These are phyloP conservation scores for Pachyuromys duprasi DNA, from an alignment of 2,797 vertebrate species.

Conservation along the genomic window DNA sequence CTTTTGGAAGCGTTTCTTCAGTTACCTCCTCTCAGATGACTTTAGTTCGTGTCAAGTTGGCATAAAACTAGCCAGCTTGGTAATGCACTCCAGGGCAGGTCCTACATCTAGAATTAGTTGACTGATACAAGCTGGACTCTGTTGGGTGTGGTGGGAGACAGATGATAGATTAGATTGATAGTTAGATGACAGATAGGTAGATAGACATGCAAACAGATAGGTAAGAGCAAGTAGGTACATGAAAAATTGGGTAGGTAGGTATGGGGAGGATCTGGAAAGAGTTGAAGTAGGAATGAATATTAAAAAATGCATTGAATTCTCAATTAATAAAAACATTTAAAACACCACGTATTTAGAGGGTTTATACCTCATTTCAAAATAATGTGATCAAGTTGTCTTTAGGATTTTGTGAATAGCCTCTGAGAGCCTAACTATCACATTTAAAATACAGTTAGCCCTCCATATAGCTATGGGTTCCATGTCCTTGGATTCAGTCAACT, in stretches of 20 bases:
- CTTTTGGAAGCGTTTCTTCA: not conserved
- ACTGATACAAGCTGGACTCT: not conserved
- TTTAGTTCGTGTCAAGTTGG: not conserved
- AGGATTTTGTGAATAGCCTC: not conserved
- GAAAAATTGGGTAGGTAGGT: not conserved
- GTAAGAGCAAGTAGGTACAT: not conserved
- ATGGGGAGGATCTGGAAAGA: not conserved
- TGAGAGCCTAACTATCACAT: not conserved
- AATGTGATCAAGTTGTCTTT: not conserved
- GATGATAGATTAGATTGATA: not conserved
- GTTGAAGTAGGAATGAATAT: too few relatives aligned
- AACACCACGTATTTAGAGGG: not conserved
- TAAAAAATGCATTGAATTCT: not conserved
- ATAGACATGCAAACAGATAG: not conserved
- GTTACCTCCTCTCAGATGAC: not conserved
- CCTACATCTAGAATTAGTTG: not conserved
- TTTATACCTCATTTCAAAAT: constrained; percentile 28
- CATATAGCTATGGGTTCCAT: not conserved
- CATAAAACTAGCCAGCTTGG: not conserved
- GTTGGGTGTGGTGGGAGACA: not conserved
- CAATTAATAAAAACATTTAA: not conserved
- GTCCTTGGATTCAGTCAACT: not conserved
- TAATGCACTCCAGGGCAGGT: not conserved
- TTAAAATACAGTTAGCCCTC: not conserved
- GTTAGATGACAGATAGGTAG: not conserved